phyloP scores from a whole-genome alignment of 1,140 invertebrate species.

The Plectrocnemia conspersa region DNA sequence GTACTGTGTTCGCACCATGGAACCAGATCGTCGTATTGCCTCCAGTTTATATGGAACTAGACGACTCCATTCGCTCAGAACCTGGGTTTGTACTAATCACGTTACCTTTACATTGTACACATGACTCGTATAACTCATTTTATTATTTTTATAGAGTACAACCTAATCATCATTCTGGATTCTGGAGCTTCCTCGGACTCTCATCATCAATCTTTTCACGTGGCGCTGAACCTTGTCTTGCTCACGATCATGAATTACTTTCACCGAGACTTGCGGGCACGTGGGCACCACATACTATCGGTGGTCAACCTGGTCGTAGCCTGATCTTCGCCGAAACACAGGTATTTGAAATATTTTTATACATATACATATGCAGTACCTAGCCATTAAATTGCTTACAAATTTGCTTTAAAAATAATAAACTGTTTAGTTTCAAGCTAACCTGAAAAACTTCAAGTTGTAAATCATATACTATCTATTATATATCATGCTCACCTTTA shows the following conservation, averaged over 20 bases:
- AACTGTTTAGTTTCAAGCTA: too few species aligned
- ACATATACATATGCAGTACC: too few species aligned
- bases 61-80: conserved; percentile 52
- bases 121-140: not conserved
- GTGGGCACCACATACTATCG: conserved; percentile 80
- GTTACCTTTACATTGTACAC: not conserved
- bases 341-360: conserved; percentile 47
- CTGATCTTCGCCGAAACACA: conserved; percentile 85
- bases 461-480: too few species aligned
- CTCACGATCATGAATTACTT: conserved; percentile 78
- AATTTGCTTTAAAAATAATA: too few species aligned
- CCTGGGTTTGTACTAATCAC: conserved; percentile 54
- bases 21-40: conserved; percentile 90
- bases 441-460: too few species aligned
- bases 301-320: conserved; percentile 72
- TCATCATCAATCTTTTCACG: conserved; percentile 30
- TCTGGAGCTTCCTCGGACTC: conserved; percentile 28
- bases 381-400: too few species aligned
- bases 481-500: too few species aligned
- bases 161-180: conserved; percentile 19
- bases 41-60: conserved; percentile 79
- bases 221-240: conserved; percentile 63
- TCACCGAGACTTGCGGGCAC: conserved; percentile 78
- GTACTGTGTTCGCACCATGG: conserved; percentile 90
- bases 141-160: conserved; percentile 13